Evolutionary conservation across 2,888 invertebrate genomes (phyloP).

Genomic region (Ochropleura plecta): DNA sequence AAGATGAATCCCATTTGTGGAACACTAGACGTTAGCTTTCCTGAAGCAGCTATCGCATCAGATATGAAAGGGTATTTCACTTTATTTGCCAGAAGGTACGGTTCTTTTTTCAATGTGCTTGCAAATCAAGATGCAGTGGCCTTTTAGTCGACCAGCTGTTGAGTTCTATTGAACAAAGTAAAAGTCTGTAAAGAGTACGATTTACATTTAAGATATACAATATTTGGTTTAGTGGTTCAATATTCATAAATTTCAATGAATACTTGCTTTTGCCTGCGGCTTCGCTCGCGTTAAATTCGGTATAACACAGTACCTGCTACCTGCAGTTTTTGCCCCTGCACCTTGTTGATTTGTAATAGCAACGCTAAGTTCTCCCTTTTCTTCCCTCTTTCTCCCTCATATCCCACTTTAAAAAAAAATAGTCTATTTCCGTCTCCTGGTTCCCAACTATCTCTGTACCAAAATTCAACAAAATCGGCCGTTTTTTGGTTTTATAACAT

Average conservation of each 20-base stretch:
- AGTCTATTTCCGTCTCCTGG: no score
- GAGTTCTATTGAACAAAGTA: constrained; percentile 26
- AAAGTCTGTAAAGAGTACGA: constrained; percentile 12
- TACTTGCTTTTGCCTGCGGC: no score
- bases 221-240: not conserved
- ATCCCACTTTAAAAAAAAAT: no score
- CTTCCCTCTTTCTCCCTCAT: no score
- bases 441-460: no score
- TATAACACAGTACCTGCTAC: no score
- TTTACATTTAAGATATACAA: constrained; percentile 12
- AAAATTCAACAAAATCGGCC: no score
- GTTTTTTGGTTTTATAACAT: no score
- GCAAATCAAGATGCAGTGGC: not conserved
- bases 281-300: no score
- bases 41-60: not conserved
- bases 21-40: not conserved
- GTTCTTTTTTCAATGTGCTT: not conserved
- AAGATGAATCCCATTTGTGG: not conserved
- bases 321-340: no score
- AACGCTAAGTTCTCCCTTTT: no score
- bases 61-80: constrained; percentile 5
- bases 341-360: no score
- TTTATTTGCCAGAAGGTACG: not conserved
- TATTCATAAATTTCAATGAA: not conserved
- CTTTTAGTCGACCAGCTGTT: not conserved